Conservation (phyloP, 2,113 vertebrate species). For the Lipotes vexillifer region DNA sequence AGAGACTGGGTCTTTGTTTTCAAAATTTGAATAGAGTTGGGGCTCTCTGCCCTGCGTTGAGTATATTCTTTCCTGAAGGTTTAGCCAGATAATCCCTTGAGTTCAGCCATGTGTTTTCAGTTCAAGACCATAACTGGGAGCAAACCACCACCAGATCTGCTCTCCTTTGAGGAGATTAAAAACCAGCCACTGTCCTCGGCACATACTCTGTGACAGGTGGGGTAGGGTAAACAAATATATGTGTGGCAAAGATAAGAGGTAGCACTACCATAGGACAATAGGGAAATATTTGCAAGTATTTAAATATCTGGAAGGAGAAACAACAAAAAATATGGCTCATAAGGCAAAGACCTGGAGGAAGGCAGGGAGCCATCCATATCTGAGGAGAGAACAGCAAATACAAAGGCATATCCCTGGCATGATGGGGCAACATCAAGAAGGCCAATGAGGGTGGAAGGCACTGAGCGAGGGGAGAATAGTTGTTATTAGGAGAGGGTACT, state of each 20-base stretch:
- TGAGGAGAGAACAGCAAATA: not conserved
- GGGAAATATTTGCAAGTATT: not conserved
- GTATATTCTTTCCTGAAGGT: not conserved
- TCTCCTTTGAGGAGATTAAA: not conserved
- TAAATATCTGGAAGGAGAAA: not conserved
- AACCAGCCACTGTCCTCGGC: not conserved
- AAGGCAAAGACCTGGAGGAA: not conserved
- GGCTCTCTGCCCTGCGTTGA: not conserved
- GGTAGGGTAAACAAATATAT: not conserved
- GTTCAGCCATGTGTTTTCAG: not conserved
- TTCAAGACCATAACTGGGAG: not conserved
- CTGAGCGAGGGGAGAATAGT: not conserved
- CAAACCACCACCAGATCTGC: not conserved
- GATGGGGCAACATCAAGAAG: not conserved
- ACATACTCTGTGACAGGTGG: not conserved
- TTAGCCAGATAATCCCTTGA: not conserved
- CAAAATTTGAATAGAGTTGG: not conserved
- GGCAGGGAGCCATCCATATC: not conserved
- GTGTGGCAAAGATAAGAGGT: not conserved
- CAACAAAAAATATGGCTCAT: not conserved
- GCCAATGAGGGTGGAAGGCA: no score
- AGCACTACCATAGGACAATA: not conserved
- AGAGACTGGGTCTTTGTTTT: not conserved
- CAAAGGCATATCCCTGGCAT: not conserved
- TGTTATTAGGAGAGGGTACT: not conserved